Percentiles rank a stretch among this genome's conserved stretches.
phyloP scores from a whole-genome alignment of 1,140 invertebrate species.

The Listronotus bonariensis region DNA sequence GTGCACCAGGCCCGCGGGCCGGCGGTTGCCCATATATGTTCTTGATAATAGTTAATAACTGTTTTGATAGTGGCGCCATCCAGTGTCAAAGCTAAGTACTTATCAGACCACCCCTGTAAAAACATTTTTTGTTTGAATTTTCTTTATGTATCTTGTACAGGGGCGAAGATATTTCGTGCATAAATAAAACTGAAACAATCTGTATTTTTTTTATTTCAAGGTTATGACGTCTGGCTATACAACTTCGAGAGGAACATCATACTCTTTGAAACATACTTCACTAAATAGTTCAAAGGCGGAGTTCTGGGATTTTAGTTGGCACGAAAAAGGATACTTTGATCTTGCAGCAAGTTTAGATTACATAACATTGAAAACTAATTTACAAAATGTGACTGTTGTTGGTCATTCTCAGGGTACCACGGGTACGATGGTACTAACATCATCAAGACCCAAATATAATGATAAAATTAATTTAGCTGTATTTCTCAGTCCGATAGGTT shows the following conservation, averaged over 20 bases:
- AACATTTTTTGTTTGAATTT: neutral
- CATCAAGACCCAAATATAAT: slow-evolving; percentile 60
- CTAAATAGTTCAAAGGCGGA: slow-evolving; percentile 6
- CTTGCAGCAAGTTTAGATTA: slow-evolving; percentile 67
- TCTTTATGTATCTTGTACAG: neutral
- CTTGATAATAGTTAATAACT: too few species aligned
- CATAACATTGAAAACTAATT: slow-evolving; percentile 59
- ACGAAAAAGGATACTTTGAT: slow-evolving; percentile 72
- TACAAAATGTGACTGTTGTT: slow-evolving; percentile 60
- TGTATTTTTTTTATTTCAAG: slow-evolving; percentile 17
- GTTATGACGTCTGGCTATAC: slow-evolving; percentile 66
- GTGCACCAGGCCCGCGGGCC: too few species aligned
- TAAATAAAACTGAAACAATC: neutral
- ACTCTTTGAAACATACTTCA: slow-evolving; percentile 25
- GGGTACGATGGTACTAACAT: slow-evolving; percentile 60
- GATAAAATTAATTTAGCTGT: slow-evolving; percentile 60
- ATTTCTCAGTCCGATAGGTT: slow-evolving; percentile 64
- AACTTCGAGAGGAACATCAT: slow-evolving; percentile 58
- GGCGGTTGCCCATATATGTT: too few species aligned
- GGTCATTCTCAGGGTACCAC: slow-evolving; percentile 66
- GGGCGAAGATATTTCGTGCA: too few species aligned
- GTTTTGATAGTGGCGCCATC: too few species aligned
- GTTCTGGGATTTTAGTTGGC: slow-evolving; percentile 59
- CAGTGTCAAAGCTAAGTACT: too few species aligned
- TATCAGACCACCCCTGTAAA: too few species aligned